phyloP scores from a whole-genome alignment of 1,140 invertebrate genomes.

The Magallana ariakensis region DNA sequence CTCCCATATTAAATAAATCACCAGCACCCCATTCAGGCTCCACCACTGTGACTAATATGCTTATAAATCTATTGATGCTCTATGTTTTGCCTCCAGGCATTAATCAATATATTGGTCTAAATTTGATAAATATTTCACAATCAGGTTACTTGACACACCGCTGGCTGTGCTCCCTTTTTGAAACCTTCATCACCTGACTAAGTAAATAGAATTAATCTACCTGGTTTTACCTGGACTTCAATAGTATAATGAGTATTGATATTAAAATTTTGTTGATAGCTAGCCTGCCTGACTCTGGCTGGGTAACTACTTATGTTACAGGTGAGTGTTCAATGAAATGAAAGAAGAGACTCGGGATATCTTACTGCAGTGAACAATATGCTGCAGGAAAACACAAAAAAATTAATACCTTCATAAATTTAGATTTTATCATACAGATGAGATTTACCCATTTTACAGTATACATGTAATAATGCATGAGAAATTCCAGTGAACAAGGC shows the following conservation, averaged over 20 bases:
- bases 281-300: not conserved
- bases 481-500: too few species aligned
- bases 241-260: not conserved
- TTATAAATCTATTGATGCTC: not conserved
- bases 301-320: not conserved
- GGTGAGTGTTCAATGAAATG: not conserved
- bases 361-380: too few species aligned
- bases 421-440: too few species aligned
- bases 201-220: constrained; percentile 20
- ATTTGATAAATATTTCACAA: constrained; percentile 2
- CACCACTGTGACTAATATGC: too few species aligned
- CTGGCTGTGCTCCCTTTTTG: too few species aligned
- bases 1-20: not conserved
- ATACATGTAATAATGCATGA: too few species aligned
- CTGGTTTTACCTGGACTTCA: not conserved
- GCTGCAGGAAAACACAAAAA: too few species aligned
- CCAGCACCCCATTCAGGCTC: not conserved
- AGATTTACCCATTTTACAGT: too few species aligned
- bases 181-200: not conserved
- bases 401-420: too few species aligned
- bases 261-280: not conserved
- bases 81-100: not conserved
- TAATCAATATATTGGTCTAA: not conserved
- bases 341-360: too few species aligned
- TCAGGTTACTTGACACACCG: not conserved